Evolutionary conservation across 2,797 vertebrate species (phyloP), one percentile per base, ranked within the genome.

Genomic region (Oryzias sinensis): DNA sequence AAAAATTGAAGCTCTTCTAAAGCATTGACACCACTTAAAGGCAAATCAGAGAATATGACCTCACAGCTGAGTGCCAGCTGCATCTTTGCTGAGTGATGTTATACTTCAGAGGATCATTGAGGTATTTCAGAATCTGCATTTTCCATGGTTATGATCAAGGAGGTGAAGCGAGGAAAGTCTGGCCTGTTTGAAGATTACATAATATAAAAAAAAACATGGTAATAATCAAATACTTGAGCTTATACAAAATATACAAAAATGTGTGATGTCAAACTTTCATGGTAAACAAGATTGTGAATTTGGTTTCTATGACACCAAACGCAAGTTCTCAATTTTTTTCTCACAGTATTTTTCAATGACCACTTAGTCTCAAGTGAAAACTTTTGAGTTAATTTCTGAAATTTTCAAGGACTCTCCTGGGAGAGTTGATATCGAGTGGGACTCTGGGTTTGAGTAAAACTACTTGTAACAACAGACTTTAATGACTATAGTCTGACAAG

Each of bases 401-500:
- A 56, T 20, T 62, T 56, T 49, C 9, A 37, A 37, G 3, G 3
- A 11, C 2, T 11, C 33, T 37, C 33, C 11, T 37, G 9, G 9
- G 33, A 37, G 33, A 37, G 33, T 37, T 37, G 50, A 29, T 53
- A 53, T 17, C n/a, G 27, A 56, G 40, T 40, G 20, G 24, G 43
- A 37, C 42, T 55, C 53, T 46, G 33, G 33, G 33, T 37, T 18
- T 25, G 47, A 59, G 27, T 18, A 37, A 9, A 37, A 37, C 33
- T 37, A 37, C 55, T 49, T 17, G 44, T 61, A 56, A 37, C 11
- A 56, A 62, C 56, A 68, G 40, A 59, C 57, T 69, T 62, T 69
- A 59, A 69, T 43, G 49, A 52, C 44, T 47, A 53, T 56, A 62
- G 55, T 66, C 45, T 9, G 14, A 59, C 42, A 27, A 47, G 29